A percentile compares a stretch with the other conserved stretches of the same genome.
Evolutionary conservation across 2,113 vertebrate species (phyloP).

Genomic region (Pollimyrus isidori): DNA sequence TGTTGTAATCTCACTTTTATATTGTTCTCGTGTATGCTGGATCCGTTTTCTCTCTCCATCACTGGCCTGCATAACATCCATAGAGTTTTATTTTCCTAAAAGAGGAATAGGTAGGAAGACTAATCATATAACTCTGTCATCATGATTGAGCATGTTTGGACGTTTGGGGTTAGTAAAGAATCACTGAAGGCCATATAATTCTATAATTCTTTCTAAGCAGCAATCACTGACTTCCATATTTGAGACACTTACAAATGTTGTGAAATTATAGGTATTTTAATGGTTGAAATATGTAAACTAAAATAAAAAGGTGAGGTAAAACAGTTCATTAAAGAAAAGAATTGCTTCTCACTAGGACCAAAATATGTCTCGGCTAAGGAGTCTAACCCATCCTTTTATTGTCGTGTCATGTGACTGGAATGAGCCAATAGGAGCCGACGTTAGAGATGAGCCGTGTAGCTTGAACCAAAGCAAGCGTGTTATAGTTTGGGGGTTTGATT

Average conservation of each 20-base stretch:
- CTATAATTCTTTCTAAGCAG: neutral
- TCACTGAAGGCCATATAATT: neutral
- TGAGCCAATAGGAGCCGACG: neutral
- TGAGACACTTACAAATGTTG: neutral
- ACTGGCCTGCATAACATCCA: neutral
- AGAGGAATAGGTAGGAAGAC: neutral
- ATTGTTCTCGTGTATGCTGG: conserved; percentile 21
- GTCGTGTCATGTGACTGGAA: neutral
- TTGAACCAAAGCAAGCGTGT: neutral
- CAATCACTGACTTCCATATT: neutral
- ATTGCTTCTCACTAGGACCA: neutral
- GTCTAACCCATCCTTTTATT: neutral
- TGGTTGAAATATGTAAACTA: neutral
- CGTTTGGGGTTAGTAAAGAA: neutral
- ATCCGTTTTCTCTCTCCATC: neutral
- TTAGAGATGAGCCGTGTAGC: neutral
- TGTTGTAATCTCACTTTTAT: conserved; percentile 16
- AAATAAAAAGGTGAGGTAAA: neutral
- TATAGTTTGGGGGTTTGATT: neutral
- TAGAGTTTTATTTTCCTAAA: conserved; percentile 1
- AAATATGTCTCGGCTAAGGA: neutral
- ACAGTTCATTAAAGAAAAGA: neutral
- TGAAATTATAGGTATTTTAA: neutral
- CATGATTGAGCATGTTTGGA: neutral
- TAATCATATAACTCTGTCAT: neutral